Evolutionary conservation across 2,797 vertebrate species (phyloP), one percentile per base, ranked within the genome.

Genomic region (Clarias platycephalus): DNA sequence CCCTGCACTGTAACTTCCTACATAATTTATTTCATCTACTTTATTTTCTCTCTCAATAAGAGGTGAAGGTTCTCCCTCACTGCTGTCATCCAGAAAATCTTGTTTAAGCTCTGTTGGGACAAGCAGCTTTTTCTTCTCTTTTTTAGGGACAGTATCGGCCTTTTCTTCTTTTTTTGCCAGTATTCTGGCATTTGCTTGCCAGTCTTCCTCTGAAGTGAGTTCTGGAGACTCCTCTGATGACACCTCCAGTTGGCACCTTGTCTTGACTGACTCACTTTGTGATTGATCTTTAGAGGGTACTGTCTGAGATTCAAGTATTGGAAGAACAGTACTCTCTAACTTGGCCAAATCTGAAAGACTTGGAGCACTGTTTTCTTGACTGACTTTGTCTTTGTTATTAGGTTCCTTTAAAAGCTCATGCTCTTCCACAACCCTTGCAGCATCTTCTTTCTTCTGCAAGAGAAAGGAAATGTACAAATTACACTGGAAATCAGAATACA

Each of bases 81-180:
- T 99, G 87, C 97, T 98, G 60, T 99, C 97, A 83, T 98, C 98
- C 26, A 98, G 77, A 1, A 97, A 97, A 90, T 98, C 96, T 71
- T 93, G 95, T 76, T 93, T 92, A 82, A 91, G 91, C 91, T 91
- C 97, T 95, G 90, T 95, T 90, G 94, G 92, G 68, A 95, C 90
- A 16, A 94, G 95, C 53, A 92, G 94, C 88, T 92, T 97, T 93
- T 90, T 94, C 93, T 0, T 95, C 93, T 96, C 96, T 95, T 95
- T 97, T 86, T 97, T 96, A 83, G 95, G 87, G 57, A 90, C 58
- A 37, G 24, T 64, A 81, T 88, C 83, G 85, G 94, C 90, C 82
- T 81, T 90, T 90, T 94, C 94, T 84, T 95, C 94, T 81, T 92
- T n/a, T n/a, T n/a, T n/a, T n/a, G n/a, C n/a, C n/a, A n/a, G n/a